A percentile compares a stretch with the other conserved stretches of the same genome.
phyloP scores from a whole-genome alignment of 2,888 invertebrate species.

The Leptopilina syphax region DNA sequence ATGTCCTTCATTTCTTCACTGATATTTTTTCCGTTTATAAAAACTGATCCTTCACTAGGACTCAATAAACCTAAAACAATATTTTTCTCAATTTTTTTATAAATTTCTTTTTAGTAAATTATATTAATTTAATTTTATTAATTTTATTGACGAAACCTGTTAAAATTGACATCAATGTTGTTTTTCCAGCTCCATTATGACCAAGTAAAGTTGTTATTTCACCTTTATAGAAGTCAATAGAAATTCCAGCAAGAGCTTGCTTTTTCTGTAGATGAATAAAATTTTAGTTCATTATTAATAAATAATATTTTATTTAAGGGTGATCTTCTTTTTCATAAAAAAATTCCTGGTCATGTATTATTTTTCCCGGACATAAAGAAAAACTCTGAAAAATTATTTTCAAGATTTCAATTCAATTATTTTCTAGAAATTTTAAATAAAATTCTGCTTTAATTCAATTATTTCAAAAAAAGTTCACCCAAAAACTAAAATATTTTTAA shows the following conservation, averaged over 20 bases:
- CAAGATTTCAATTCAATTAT: too few species aligned
- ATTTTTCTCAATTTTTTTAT: neutral
- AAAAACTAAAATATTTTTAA: too few species aligned
- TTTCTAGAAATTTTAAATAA: too few species aligned
- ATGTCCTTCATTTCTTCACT: constrained; percentile 82
- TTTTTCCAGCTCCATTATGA: constrained; percentile 95
- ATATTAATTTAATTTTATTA: neutral
- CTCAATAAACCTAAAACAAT: constrained; percentile 82
- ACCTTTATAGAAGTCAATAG: constrained; percentile 84
- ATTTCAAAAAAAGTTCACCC: too few species aligned
- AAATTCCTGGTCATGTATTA: too few species aligned
- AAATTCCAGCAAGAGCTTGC: constrained; percentile 71
- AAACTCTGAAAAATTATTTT: too few species aligned
- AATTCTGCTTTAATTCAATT: too few species aligned
- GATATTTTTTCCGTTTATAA: constrained; percentile 86
- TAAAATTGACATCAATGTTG: constrained; percentile 95
- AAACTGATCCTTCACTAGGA: constrained; percentile 84
- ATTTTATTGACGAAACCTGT: constrained; percentile 80
- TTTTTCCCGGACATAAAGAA: too few species aligned
- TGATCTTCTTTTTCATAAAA: too few species aligned
- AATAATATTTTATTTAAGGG: too few species aligned
- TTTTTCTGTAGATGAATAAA: neutral
- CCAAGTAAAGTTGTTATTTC: constrained; percentile 93
- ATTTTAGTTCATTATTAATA: neutral
- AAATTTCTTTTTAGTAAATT: neutral